A percentile compares a stretch with the other conserved stretches of the same genome.
phyloP scores from a whole-genome alignment of 35 echinoderm and acorn worm genomes.

The Ophiothrix spiculata region DNA sequence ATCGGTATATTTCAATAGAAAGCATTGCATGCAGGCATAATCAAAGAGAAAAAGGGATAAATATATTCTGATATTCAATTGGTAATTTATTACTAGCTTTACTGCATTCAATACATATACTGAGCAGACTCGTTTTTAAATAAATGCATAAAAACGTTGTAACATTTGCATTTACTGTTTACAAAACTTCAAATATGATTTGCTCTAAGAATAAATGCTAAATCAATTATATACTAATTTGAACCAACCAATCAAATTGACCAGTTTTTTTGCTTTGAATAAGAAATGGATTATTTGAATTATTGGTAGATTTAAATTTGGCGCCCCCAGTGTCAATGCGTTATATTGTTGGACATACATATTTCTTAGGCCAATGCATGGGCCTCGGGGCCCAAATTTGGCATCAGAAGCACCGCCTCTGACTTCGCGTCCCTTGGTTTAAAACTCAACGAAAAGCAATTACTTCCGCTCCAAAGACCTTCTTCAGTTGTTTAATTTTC shows the following conservation, averaged over 20 bases:
- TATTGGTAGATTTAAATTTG: not conserved
- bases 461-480: slow-evolving; percentile 49
- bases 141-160: not conserved
- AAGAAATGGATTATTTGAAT: slow-evolving; percentile 4
- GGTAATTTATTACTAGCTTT: too few relatives aligned
- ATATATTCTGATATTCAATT: too few relatives aligned
- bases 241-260: too few relatives aligned
- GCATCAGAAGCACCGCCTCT: slow-evolving; percentile 2
- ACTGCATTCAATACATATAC: too few relatives aligned
- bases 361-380: not conserved
- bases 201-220: not conserved
- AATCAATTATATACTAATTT: not conserved
- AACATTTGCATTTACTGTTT: not conserved
- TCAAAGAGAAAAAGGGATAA: too few relatives aligned
- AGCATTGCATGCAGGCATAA: not conserved
- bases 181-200: not conserved
- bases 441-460: slow-evolving; percentile 47
- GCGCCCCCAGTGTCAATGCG: not conserved
- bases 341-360: not conserved
- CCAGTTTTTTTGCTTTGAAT: too few relatives aligned
- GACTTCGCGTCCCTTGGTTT: slow-evolving; percentile 17
- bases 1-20: not conserved
- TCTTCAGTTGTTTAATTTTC: slow-evolving; percentile 58
- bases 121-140: too few relatives aligned
- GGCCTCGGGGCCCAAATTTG: not conserved